Percentiles rank a stretch among this genome's conserved stretches.
These are phyloP conservation scores for Myathropa florea DNA, from an alignment of 2,888 invertebrate genomes.

Conservation along the genomic window DNA sequence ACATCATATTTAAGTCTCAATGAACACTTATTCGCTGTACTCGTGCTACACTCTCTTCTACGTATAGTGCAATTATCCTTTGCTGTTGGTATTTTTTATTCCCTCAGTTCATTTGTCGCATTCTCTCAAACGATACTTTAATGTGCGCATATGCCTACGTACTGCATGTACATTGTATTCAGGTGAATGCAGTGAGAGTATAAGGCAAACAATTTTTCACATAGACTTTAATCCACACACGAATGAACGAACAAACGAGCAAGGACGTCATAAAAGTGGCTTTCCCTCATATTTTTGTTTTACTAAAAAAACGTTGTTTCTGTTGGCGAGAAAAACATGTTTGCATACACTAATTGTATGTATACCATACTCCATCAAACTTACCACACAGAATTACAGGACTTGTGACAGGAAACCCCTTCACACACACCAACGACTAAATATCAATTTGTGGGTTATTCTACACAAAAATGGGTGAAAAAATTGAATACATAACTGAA, in stretches of 20 bases:
- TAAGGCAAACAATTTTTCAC: constrained; percentile 13
- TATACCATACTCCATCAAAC: background rate
- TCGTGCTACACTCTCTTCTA: background rate
- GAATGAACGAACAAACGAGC: background rate
- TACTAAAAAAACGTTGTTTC: constrained; percentile 1
- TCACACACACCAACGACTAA: background rate
- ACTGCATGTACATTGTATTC: background rate
- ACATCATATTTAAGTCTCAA: constrained; percentile 47
- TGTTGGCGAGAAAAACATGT: background rate
- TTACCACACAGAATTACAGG: constrained; percentile 23
- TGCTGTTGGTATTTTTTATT: constrained; percentile 7
- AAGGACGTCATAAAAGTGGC: constrained; percentile 8
- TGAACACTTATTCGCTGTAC: constrained; percentile 31
- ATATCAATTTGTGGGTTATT: constrained; percentile 14
- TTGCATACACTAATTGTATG: background rate
- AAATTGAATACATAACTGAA: background rate
- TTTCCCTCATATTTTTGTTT: constrained; percentile 22
- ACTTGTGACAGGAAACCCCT: constrained; percentile 4
- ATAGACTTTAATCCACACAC: constrained; percentile 31
- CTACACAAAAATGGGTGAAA: background rate
- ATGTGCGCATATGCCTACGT: background rate
- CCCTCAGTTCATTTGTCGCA: constrained; percentile 16
- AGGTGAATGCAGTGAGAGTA: background rate
- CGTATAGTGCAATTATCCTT: constrained; percentile 45
- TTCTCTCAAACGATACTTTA: constrained; percentile 6